Conservation (phyloP, 2,113 vertebrate species). For the Prinia subflava region DNA sequence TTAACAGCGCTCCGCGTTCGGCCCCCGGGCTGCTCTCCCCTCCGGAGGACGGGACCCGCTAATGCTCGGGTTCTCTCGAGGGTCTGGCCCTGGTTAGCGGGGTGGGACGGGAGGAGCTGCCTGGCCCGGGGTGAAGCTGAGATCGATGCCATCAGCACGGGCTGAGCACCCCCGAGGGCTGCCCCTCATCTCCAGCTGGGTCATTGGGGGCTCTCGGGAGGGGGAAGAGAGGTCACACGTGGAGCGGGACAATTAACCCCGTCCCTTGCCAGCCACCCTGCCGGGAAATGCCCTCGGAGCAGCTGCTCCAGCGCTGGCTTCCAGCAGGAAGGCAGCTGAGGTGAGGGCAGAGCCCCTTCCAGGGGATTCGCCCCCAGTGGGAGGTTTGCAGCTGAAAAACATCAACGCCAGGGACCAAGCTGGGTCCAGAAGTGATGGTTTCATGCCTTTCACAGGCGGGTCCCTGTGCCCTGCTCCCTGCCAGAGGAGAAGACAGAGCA, state of each 20-base stretch:
- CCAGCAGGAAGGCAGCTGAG: background rate
- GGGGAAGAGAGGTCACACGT: slow-evolving; percentile 22
- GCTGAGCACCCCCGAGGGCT: background rate
- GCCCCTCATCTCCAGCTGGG: background rate
- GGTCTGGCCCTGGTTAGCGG: background rate
- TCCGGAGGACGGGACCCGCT: background rate
- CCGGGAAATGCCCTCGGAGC: background rate
- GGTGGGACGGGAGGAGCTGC: background rate
- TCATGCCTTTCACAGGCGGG: rapidly evolving
- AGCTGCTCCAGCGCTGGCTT: slow-evolving; percentile 3
- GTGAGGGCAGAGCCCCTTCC: background rate
- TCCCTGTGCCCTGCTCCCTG: background rate
- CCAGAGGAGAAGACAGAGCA: background rate
- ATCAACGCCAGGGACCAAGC: rapidly evolving
- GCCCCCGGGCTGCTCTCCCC: background rate
- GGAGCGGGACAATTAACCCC: slow-evolving; percentile 35
- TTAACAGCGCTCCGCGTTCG: background rate
- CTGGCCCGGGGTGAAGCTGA: background rate
- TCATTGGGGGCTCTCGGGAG: slow-evolving; percentile 24
- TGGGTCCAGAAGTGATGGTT: background rate
- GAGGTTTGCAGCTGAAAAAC: background rate
- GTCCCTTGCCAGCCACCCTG: slow-evolving; percentile 36
- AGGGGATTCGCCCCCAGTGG: rapidly evolving
- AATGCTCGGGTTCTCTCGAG: background rate
- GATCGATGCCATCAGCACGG: background rate